Evolutionary conservation across 2,113 vertebrate species (phyloP), one percentile per base, ranked within the genome.

Genomic region (Pongo pygmaeus): DNA sequence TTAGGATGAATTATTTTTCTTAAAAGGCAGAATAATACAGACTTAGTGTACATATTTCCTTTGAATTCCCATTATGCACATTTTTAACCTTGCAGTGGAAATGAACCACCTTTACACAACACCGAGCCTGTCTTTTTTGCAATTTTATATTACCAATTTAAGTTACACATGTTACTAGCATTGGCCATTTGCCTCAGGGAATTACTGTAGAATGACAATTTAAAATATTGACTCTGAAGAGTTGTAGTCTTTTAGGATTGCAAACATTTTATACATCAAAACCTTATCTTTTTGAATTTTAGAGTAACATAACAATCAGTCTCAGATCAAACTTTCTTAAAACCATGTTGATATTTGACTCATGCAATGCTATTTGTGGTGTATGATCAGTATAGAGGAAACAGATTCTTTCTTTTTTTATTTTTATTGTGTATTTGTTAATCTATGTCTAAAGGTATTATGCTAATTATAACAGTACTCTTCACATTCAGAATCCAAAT

Each of bases 371-470:
- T 95, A 57, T 98, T 98, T 96, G 30, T 93, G 95, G 38, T 72
- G 18, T 88, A 91, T 97, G 78, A 98, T 97, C 96, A 96, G 79
- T 61, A 95, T 70, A 23, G 50, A 97, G 81, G 96, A 98, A 98
- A 98, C 85, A 97, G 77, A 94, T 74, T 96, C 69, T 95, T 97
- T 69, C 84, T 97, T 97, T 98, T 96, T 95, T 69, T 46, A 67
- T 97, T 98, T 98, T 98, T 96, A 97, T 96, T 98, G 96, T 98
- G 96, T 94, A 95, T 97, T 98, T 97, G 91, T 98, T 99, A 98
- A 98, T 99, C 97, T 97, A 98, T 98, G 99, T 98, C 97, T 98
- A 98, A 98, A 98, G 98, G 98, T 98, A 98, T 98, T 98, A 98
- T 98, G 98, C 98, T 99, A 99, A 99, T 99, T 99, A 97, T 98